phyloP scores from a whole-genome alignment of 2,797 vertebrate genomes.

The Heterohyrax brucei region DNA sequence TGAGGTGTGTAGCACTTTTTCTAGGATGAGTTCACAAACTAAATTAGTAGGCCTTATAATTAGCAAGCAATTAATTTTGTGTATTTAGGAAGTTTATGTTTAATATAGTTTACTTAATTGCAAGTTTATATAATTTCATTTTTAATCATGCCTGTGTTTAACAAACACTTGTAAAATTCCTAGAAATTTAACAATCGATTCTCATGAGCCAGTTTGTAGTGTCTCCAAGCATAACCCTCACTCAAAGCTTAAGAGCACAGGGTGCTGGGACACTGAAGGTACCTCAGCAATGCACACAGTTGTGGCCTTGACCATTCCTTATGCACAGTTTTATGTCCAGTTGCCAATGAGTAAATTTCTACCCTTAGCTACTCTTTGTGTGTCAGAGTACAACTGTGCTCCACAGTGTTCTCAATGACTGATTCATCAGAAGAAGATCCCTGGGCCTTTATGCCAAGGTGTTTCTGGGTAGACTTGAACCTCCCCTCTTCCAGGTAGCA shows the following conservation, averaged over 20 bases:
- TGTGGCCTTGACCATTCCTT: neutral
- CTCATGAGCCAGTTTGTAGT: rapidly evolving
- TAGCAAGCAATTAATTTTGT: neutral
- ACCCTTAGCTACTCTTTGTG: neutral
- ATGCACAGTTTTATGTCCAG: too few species aligned
- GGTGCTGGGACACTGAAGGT: rapidly evolving
- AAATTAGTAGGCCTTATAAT: neutral
- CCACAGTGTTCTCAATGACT: neutral
- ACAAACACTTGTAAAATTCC: neutral
- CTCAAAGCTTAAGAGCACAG: too few species aligned
- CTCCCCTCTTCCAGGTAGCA: too few species aligned
- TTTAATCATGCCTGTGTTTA: neutral
- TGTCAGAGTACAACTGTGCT: neutral
- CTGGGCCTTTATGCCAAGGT: too few species aligned
- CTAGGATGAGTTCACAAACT: too few species aligned
- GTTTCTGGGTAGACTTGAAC: too few species aligned
- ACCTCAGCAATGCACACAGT: neutral
- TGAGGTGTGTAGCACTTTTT: too few species aligned
- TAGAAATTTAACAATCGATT: neutral
- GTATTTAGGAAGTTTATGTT: neutral
- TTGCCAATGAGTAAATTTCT: neutral
- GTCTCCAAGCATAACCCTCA: neutral
- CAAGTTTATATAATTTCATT: neutral
- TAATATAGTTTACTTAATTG: conserved; percentile 17
- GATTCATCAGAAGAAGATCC: too few species aligned